A percentile compares a stretch with the other conserved stretches of the same genome.
Evolutionary conservation across 2,113 vertebrate species (phyloP).

Genomic region (Mus musculus): GRCm39 chr1:91838501-91839000

Average conservation of each 20-base stretch:
- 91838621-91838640: not conserved
- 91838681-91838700: not conserved
- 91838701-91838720: accelerated
- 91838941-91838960: not conserved
- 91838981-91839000: not conserved
- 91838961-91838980: not conserved
- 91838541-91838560: not conserved
- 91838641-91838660: not conserved
- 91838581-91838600: accelerated
- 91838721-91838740: not conserved
- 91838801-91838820: accelerated
- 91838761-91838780: constrained; percentile 20
- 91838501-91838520: not conserved
- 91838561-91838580: not conserved
- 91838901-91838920: not conserved
- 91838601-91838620: accelerated
- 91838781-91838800: not conserved
- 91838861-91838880: not conserved
- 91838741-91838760: not conserved
- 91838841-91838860: not conserved
- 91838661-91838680: not conserved
- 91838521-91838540: not conserved
- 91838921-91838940: not conserved
- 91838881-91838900: not conserved
- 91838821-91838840: not conserved